Evolutionary conservation across 2,113 vertebrate genomes (phyloP), one percentile per base, ranked within the genome.

Genomic region (Candoia aspera): DNA sequence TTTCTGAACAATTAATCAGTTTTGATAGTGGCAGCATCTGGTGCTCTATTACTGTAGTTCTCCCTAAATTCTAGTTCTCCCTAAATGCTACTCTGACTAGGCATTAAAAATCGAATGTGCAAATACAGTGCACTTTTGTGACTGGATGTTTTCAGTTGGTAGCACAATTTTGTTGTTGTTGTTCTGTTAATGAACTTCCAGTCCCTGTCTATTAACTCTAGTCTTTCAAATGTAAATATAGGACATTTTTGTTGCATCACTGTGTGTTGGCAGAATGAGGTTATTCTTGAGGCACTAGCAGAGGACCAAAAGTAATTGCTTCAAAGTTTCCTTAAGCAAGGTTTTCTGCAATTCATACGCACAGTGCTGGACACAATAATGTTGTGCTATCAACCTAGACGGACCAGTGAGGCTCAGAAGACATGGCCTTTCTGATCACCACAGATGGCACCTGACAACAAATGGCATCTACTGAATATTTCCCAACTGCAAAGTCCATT

Each of bases 21-120:
- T 95, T 92, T 93, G 87, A 53, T 90, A 92, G 93, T 96, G 93
- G 94, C 92, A 94, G 90, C 95, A 95, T 96, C 97, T 95, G 95
- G 95, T 90, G 96, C 93, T 93, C n/a, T 96, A 95, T 96, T 97
- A 96, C 94, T 95, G 95, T 96, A 97, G 96, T 96, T 95, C 93
- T 96, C 96, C 91, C 89, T 96, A 94, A 96, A 96, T 97, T 96
- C 91, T 97, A 97, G 96, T 96, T 95, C 93, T 96, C 96, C 93
- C 89, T 96, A 94, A 96, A 97, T 97, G 95, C 92, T 94, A 92
- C 93, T 92, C 92, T 95, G 95, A 92, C 95, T 94, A 90, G 93
- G 92, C 93, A 90, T 86, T 92, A 95, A 87, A 94, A 89, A n/a
- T 26, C 91, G 91, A 91, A 92, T 94, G 93, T 95, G 64, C 94